Evolutionary conservation across 2,797 vertebrate genomes (phyloP).

Genomic region (Odontamblyopus lacepedii): DNA sequence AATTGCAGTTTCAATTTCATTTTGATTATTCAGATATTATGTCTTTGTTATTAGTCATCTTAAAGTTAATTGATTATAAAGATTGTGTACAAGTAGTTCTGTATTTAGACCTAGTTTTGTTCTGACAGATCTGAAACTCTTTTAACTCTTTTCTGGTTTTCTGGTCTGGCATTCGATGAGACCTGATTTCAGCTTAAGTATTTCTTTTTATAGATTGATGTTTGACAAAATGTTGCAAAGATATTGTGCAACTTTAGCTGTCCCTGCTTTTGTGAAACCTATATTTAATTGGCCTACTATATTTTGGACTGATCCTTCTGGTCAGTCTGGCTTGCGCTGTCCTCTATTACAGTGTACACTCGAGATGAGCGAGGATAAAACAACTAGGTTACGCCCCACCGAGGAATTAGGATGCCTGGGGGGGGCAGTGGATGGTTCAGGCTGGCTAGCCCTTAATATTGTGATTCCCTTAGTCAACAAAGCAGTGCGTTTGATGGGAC

Average conservation of each 20-base stretch:
- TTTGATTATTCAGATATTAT: neutral
- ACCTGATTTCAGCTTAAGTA: neutral
- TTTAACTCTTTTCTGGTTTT: neutral
- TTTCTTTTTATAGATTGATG: neutral
- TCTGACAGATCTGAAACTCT: neutral
- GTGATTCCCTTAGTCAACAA: constrained; percentile 66
- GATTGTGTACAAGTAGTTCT: neutral
- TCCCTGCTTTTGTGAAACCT: neutral
- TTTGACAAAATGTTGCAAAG: neutral
- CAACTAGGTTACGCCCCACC: constrained; percentile 62
- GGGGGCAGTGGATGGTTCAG: constrained; percentile 57
- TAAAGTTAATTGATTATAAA: neutral
- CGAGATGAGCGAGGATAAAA: constrained; percentile 76
- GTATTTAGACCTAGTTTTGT: too few species aligned
- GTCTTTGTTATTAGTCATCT: neutral
- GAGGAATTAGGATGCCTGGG: constrained; percentile 75
- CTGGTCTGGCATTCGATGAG: neutral
- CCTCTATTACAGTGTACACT: constrained; percentile 58
- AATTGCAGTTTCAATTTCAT: neutral
- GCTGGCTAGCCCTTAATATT: constrained; percentile 65
- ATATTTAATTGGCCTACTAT: neutral
- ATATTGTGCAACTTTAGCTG: neutral
- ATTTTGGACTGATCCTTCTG: constrained; percentile 18
- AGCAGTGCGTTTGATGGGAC: constrained; percentile 64
- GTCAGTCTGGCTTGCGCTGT: constrained; percentile 33